A percentile compares a stretch with the other conserved stretches of the same genome.
These are phyloP conservation scores for Tokudaia muenninki DNA, from an alignment of 2,797 vertebrate genomes.

Conservation along the genomic window DNA sequence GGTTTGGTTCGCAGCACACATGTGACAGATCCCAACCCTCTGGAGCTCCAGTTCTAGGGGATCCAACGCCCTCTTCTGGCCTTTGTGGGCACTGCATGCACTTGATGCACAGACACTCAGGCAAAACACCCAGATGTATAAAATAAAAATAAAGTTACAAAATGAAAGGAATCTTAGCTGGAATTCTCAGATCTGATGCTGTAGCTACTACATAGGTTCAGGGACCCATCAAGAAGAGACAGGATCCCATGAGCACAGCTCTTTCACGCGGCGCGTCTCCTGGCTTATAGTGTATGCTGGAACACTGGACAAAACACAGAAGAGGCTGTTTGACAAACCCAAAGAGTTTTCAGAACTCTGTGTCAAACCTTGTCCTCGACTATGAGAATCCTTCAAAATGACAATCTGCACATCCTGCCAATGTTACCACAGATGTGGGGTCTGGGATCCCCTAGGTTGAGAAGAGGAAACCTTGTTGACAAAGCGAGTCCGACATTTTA, in stretches of 20 bases:
- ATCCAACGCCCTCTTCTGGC: not conserved
- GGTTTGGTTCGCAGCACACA: not conserved
- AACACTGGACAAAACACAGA: not conserved
- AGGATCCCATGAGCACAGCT: not conserved
- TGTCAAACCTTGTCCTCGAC: conserved; percentile 55
- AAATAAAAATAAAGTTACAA: not conserved
- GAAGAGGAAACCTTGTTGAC: not conserved
- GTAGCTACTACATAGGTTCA: not conserved
- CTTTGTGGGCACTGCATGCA: not conserved
- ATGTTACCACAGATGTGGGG: not conserved
- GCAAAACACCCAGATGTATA: not conserved
- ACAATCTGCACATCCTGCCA: not conserved
- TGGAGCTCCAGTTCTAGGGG: no score
- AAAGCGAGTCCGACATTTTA: not conserved
- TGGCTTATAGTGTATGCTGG: not conserved
- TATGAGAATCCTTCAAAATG: not conserved
- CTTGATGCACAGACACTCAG: not conserved
- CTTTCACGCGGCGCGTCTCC: not conserved
- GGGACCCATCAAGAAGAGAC: no score
- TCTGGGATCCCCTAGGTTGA: not conserved
- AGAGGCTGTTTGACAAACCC: conserved; percentile 10
- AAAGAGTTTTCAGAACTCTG: conserved; percentile 16
- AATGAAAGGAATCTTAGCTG: not conserved
- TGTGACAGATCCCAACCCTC: not conserved
- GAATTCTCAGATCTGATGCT: not conserved